Percentiles rank a stretch among this genome's conserved stretches.
These are phyloP conservation scores for Propithecus coquereli DNA, from an alignment of 2,113 vertebrate genomes.

Conservation along the genomic window DNA sequence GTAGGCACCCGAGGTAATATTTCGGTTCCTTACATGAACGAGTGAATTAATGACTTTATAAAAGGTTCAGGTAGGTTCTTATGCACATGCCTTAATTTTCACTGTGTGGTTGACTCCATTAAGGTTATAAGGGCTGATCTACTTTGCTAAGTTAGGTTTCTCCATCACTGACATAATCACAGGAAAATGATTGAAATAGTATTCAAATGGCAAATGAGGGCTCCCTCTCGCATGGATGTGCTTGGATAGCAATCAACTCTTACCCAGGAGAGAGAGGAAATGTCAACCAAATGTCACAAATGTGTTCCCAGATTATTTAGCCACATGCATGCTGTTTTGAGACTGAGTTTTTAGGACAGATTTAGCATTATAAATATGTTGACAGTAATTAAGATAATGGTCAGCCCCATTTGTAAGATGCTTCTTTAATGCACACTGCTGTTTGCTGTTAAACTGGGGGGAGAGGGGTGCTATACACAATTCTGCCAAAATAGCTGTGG, in stretches of 20 bases:
- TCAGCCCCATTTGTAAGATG: background rate
- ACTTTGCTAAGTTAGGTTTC: background rate
- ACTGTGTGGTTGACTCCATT: background rate
- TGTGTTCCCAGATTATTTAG: background rate
- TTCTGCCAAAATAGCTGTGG: conserved; percentile 46
- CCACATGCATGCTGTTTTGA: background rate
- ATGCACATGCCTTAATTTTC: background rate
- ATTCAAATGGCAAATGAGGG: background rate
- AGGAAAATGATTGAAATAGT: background rate
- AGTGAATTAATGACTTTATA: background rate
- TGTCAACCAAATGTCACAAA: conserved; percentile 32
- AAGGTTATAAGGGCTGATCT: too few relatives aligned
- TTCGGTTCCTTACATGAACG: background rate
- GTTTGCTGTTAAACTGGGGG: conserved; percentile 1
- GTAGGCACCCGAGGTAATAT: background rate
- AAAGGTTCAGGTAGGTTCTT: background rate
- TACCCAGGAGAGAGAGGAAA: background rate
- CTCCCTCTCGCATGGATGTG: background rate
- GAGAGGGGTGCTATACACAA: rapidly evolving
- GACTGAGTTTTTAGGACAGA: background rate
- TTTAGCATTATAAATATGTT: background rate
- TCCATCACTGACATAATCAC: background rate
- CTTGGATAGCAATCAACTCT: background rate
- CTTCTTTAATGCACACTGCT: background rate
- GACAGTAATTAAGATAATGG: conserved; percentile 43